Percentiles rank a stretch among this genome's conserved stretches.
phyloP scores from a whole-genome alignment of 1,140 invertebrate species.

The Phenacoccus solenopsis region DNA sequence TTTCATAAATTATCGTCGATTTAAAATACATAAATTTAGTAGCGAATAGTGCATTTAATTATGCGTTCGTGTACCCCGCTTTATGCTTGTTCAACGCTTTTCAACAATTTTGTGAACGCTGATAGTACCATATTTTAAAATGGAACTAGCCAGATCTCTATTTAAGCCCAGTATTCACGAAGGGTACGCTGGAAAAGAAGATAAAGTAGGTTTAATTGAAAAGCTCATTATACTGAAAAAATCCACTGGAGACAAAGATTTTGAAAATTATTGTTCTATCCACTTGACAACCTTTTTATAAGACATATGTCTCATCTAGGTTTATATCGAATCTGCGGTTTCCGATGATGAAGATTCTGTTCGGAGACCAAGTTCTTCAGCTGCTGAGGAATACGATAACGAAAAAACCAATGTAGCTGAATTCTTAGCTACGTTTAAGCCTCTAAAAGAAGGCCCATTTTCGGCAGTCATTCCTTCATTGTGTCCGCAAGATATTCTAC shows the following conservation, averaged over 20 bases:
- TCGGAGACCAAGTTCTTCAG: constrained; percentile 40
- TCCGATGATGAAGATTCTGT: constrained; percentile 19
- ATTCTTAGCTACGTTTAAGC: constrained; percentile 49
- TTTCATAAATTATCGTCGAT: no score
- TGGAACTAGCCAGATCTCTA: constrained; percentile 76
- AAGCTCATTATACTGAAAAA: no score
- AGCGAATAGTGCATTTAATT: no score
- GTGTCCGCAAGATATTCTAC: constrained; percentile 90
- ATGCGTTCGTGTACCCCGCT: no score
- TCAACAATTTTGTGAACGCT: no score
- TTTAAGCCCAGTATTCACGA: constrained; percentile 73
- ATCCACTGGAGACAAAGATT: constrained; percentile 16
- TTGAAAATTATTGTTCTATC: constrained; percentile 7
- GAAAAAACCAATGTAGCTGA: constrained; percentile 38
- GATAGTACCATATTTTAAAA: no score
- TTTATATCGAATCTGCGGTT: neutral
- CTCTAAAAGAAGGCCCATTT: constrained; percentile 63
- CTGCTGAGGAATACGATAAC: constrained; percentile 63
- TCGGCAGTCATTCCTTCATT: constrained; percentile 88
- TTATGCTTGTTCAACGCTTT: no score
- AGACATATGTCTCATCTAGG: neutral
- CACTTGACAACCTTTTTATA: neutral
- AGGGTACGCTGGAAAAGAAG: constrained; percentile 72
- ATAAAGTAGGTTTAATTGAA: constrained; percentile 45
- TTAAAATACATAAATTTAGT: no score